Evolutionary conservation across 2,888 invertebrate species (phyloP).

Genomic region (Trachelus iudaicus): DNA sequence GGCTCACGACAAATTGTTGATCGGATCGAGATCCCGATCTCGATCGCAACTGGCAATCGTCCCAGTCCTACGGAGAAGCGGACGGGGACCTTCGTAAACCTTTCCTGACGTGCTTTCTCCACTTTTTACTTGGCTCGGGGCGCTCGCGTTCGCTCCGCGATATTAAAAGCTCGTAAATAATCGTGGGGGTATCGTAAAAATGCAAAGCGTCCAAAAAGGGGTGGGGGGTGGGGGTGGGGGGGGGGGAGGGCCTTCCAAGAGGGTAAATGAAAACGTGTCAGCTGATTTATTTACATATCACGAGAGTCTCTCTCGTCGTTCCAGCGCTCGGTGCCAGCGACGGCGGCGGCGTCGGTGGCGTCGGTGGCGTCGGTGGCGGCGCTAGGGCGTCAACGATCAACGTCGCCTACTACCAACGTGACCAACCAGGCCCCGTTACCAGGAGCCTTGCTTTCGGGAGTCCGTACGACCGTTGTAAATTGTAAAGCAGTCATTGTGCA

Average conservation of each 20-base stretch:
- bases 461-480: not conserved
- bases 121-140: not conserved
- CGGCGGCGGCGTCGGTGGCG: not conserved
- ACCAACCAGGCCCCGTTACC: not conserved
- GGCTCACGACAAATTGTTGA: not conserved
- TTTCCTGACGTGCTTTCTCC: constrained; percentile 1
- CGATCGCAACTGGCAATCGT: not conserved
- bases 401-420: not conserved
- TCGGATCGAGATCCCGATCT: not conserved
- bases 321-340: not conserved
- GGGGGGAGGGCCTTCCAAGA: not conserved
- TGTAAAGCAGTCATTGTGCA: not conserved
- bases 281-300: not conserved
- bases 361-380: not conserved
- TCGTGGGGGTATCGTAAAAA: constrained; percentile 1
- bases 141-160: not conserved
- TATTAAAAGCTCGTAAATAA: constrained; percentile 4
- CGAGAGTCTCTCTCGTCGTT: not conserved
- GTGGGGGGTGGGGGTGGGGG: not conserved
- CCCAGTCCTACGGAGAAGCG: not conserved
- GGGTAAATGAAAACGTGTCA: not conserved
- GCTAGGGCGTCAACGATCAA: not conserved
- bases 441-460: not conserved
- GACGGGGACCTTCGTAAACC: not conserved
- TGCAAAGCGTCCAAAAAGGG: not conserved